Evolutionary conservation across 2,797 vertebrate genomes (phyloP).

Genomic region (Heteromormyrus szaboi): DNA sequence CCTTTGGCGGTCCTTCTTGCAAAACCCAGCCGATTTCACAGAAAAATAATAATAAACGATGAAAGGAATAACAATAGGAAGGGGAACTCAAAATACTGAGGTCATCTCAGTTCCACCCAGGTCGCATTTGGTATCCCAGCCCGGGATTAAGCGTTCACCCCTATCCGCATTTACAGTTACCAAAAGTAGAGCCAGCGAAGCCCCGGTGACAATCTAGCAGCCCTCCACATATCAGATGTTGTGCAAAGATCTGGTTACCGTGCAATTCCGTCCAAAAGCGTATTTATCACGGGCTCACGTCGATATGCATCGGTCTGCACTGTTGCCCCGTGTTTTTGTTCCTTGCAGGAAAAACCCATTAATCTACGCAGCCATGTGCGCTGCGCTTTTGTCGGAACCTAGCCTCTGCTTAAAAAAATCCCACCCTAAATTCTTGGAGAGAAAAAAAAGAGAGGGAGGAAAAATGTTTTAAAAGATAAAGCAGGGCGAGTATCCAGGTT

Average conservation of each 20-base stretch:
- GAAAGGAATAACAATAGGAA: neutral
- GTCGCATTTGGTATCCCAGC: conserved; percentile 27
- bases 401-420: neutral
- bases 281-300: neutral
- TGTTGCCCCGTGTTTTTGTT: neutral
- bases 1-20: conserved; percentile 27
- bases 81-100: conserved; percentile 25
- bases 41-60: conserved; percentile 6
- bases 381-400: neutral
- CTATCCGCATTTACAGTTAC: conserved; percentile 18
- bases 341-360: neutral
- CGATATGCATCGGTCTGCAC: neutral
- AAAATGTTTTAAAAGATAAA: conserved; percentile 16
- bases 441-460: neutral
- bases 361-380: conserved; percentile 8
- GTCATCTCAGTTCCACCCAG: conserved; percentile 30
- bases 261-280: neutral
- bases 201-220: neutral
- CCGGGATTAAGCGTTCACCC: conserved; percentile 36
- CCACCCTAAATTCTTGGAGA: conserved; percentile 13
- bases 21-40: conserved; percentile 24
- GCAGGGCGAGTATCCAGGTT: neutral
- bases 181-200: neutral
- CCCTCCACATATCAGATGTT: neutral
- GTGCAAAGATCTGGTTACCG: neutral